Evolutionary conservation across 1,140 invertebrate genomes (phyloP).

Genomic region (Pseudachorutes palmiensis): DNA sequence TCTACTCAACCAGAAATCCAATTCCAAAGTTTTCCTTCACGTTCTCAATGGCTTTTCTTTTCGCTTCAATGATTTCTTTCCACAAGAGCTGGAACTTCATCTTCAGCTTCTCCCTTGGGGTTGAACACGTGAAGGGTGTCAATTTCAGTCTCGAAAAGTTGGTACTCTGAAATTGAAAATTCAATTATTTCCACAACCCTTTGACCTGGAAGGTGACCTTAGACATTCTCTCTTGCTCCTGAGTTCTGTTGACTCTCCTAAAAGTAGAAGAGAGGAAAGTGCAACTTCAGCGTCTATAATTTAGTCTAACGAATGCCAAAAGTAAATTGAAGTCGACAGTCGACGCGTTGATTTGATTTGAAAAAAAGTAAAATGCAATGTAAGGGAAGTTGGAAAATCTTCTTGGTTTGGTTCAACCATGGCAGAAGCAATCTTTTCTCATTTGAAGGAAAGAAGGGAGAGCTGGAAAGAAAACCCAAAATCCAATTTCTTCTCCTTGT

Average conservation of each 20-base stretch:
- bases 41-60: neutral
- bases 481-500: conserved; percentile 23
- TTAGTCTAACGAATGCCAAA: neutral
- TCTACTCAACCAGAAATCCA: neutral
- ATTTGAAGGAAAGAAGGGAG: neutral
- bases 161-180: neutral
- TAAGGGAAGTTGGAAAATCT: conserved; percentile 6
- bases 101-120: neutral
- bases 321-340: neutral
- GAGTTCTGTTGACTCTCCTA: too few relatives aligned
- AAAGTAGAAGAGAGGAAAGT: too few relatives aligned
- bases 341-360: neutral
- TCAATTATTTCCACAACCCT: too few relatives aligned
- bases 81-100: neutral
- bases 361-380: neutral
- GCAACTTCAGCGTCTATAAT: too few relatives aligned
- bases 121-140: neutral
- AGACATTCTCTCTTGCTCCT: too few relatives aligned
- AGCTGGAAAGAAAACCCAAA: conserved; percentile 21
- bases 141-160: neutral
- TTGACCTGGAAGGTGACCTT: too few relatives aligned
- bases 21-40: neutral
- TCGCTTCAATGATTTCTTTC: conserved; percentile 10
- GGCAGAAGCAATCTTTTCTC: neutral
- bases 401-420: neutral